phyloP scores from a whole-genome alignment of 2,888 invertebrate species.

The Pollenia amentaria region DNA sequence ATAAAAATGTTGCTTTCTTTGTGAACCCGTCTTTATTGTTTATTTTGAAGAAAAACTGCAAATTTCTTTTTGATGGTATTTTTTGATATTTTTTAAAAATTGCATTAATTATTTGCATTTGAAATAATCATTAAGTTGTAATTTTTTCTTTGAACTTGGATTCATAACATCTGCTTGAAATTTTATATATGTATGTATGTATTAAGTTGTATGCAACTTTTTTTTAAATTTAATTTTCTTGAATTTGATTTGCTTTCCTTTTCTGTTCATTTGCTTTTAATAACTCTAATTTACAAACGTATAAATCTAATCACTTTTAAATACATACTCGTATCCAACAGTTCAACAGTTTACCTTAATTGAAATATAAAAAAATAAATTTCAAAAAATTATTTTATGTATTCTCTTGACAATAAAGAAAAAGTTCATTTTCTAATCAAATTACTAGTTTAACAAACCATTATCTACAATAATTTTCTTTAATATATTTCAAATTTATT shows the following conservation, averaged over 20 bases:
- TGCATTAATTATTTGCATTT: constrained; percentile 17
- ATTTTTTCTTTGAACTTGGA: neutral
- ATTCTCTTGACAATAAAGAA: constrained; percentile 33
- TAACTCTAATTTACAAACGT: constrained; percentile 30
- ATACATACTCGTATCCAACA: constrained; percentile 3
- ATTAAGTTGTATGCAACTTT: constrained; percentile 2
- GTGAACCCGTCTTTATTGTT: no score
- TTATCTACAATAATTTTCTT: constrained; percentile 45
- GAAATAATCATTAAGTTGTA: neutral
- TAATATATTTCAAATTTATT: constrained; percentile 35
- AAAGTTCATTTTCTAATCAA: constrained; percentile 40
- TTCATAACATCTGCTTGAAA: neutral
- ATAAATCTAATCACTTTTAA: constrained; percentile 48
- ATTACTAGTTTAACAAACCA: constrained; percentile 49
- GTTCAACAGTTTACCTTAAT: constrained; percentile 47
- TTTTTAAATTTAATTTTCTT: neutral
- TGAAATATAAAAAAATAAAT: constrained; percentile 43
- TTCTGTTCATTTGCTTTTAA: constrained; percentile 1
- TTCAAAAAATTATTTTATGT: neutral
- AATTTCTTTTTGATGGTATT: neutral
- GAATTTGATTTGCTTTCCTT: neutral
- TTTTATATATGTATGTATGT: no score
- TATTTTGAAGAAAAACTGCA: no score
- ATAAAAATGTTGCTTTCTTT: no score
- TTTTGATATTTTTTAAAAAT: neutral